A percentile compares a stretch with the other conserved stretches of the same genome.
phyloP scores from a whole-genome alignment of 2,888 invertebrate genomes.

The Apomyelois bistriatella region DNA sequence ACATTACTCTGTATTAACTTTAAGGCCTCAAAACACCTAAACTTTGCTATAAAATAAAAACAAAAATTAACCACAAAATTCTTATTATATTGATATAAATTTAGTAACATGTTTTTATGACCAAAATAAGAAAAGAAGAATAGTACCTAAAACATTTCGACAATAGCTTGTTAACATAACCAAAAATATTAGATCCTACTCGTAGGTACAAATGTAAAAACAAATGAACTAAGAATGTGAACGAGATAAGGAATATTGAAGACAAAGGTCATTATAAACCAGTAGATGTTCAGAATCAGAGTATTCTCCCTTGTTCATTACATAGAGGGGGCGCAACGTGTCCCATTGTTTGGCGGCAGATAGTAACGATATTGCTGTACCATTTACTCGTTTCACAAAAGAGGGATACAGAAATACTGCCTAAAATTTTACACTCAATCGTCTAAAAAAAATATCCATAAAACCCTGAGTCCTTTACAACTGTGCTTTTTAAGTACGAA shows the following conservation, averaged over 20 bases:
- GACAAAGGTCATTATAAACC: slow-evolving; percentile 27
- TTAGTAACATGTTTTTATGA: too few relatives aligned
- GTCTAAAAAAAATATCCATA: too few relatives aligned
- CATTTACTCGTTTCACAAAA: slow-evolving; percentile 57
- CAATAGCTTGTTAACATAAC: too few relatives aligned
- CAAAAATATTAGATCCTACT: too few relatives aligned
- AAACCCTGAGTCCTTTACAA: too few relatives aligned
- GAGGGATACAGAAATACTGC: slow-evolving; percentile 24
- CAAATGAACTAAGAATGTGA: not conserved
- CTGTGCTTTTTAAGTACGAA: too few relatives aligned
- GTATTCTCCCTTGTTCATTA: slow-evolving; percentile 45
- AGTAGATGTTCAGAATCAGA: slow-evolving; percentile 33
- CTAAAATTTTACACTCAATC: not conserved
- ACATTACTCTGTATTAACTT: slow-evolving; percentile 19
- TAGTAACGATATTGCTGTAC: slow-evolving; percentile 57
- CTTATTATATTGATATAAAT: too few relatives aligned
- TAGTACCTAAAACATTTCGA: too few relatives aligned
- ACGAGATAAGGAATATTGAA: slow-evolving; percentile 13
- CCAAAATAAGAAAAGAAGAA: too few relatives aligned
- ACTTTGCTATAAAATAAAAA: not conserved
- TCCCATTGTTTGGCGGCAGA: slow-evolving; percentile 52
- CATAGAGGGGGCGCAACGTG: slow-evolving; percentile 43
- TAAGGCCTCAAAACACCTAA: not conserved
- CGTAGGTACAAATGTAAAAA: not conserved
- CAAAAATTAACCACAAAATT: too few relatives aligned